These are phyloP conservation scores for Periplaneta americana DNA, from an alignment of 1,140 invertebrate species.

Conservation along the genomic window DNA sequence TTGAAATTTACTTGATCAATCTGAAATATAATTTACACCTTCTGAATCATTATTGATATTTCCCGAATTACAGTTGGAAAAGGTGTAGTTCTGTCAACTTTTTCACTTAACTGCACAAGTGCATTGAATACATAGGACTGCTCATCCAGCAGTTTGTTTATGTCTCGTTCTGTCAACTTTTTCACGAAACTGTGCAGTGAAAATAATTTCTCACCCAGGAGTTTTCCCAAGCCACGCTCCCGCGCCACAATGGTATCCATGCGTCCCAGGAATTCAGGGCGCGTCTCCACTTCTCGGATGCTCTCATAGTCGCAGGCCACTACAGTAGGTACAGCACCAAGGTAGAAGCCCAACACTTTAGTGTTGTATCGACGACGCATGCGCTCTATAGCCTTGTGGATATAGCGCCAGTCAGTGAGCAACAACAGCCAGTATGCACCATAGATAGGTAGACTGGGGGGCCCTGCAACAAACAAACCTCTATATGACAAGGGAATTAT, in stretches of 20 bases:
- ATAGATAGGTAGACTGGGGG: conserved; percentile 28
- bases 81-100: too few relatives aligned
- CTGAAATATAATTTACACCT: too few relatives aligned
- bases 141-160: too few relatives aligned
- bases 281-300: conserved; percentile 37
- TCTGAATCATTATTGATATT: too few relatives aligned
- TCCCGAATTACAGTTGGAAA: too few relatives aligned
- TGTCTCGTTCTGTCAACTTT: too few relatives aligned
- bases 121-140: too few relatives aligned
- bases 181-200: too few relatives aligned
- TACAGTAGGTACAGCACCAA: conserved; percentile 33
- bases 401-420: conserved; percentile 28
- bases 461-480: conserved; percentile 24
- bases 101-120: too few relatives aligned
- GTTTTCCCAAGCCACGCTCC: conserved; percentile 29
- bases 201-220: conserved; percentile 21
- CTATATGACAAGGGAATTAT: too few relatives aligned
- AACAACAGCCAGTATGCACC: conserved; percentile 30
- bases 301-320: conserved; percentile 36
- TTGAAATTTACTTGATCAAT: too few relatives aligned
- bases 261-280: conserved; percentile 40
- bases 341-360: conserved; percentile 37
- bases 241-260: conserved; percentile 16
- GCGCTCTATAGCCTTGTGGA: conserved; percentile 23
- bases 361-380: conserved; percentile 36